These are phyloP conservation scores for Eilema depressum DNA, from an alignment of 2,888 invertebrate species.

Conservation along the genomic window DNA sequence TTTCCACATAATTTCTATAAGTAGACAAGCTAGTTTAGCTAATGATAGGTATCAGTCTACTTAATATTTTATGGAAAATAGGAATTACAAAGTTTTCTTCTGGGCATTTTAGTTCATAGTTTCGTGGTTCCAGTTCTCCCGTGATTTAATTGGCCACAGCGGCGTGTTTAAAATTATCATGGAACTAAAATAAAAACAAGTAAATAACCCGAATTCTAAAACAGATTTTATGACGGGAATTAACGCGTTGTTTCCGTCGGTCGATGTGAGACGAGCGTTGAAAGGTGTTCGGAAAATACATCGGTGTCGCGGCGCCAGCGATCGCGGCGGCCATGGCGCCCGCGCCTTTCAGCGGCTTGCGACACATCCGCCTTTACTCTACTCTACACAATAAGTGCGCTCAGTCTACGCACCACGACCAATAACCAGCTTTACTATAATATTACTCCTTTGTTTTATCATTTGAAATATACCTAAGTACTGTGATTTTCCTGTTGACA, in stretches of 20 bases:
- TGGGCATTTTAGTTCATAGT: background rate
- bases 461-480: background rate
- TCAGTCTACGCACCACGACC: slow-evolving; percentile 30
- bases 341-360: slow-evolving; percentile 69
- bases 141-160: slow-evolving; percentile 83
- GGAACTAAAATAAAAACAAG: slow-evolving; percentile 86
- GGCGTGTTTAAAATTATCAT: slow-evolving; percentile 84
- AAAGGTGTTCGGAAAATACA: slow-evolving; percentile 85
- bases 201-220: slow-evolving; percentile 87
- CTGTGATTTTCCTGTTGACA: slow-evolving; percentile 16
- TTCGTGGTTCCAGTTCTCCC: slow-evolving; percentile 67
- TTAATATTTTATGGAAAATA: slow-evolving; percentile 8
- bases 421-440: slow-evolving; percentile 7
- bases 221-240: slow-evolving; percentile 87
- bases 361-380: slow-evolving; percentile 65
- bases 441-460: slow-evolving; percentile 29
- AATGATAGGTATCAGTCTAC: background rate
- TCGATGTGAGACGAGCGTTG: slow-evolving; percentile 85
- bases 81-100: slow-evolving; percentile 23
- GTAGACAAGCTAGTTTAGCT: too few relatives aligned
- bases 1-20: too few relatives aligned
- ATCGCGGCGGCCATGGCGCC: slow-evolving; percentile 58
- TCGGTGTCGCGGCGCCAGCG: slow-evolving; percentile 61
- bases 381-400: slow-evolving; percentile 25
- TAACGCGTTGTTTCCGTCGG: slow-evolving; percentile 87